phyloP scores from a whole-genome alignment of 2,113 vertebrate species.

The Mobula hypostoma region DNA sequence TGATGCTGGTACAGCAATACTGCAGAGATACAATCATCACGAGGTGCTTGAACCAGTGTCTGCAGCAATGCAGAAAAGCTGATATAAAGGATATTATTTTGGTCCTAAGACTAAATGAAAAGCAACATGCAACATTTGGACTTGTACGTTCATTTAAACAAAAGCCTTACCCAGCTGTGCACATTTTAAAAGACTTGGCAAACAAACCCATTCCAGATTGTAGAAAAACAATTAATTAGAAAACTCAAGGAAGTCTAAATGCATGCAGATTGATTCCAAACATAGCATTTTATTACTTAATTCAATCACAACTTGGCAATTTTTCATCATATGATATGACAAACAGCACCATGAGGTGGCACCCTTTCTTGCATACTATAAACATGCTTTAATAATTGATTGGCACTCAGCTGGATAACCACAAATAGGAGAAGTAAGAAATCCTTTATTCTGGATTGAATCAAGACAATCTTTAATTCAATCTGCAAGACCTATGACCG shows the following conservation, averaged over 20 bases:
- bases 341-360: not conserved
- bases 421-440: not conserved
- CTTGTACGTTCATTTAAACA: not conserved
- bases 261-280: conserved; percentile 11
- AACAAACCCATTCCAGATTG: conserved; percentile 6
- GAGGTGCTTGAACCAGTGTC: not conserved
- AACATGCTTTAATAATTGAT: not conserved
- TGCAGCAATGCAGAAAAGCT: not conserved
- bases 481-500: not conserved
- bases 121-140: not conserved
- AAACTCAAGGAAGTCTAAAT: conserved; percentile 9
- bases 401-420: not conserved
- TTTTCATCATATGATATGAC: not conserved
- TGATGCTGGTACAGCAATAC: not conserved
- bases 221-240: conserved; percentile 16
- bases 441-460: not conserved
- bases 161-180: not conserved
- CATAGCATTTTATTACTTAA: not conserved
- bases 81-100: not conserved
- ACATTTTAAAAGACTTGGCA: not conserved
- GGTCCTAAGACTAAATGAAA: not conserved
- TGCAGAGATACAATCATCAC: not conserved
- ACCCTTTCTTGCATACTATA: not conserved
- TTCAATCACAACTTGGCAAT: not conserved
- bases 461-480: not conserved